Conservation (phyloP, 1,140 invertebrate species). For the Philotrypesis tridentata region DNA sequence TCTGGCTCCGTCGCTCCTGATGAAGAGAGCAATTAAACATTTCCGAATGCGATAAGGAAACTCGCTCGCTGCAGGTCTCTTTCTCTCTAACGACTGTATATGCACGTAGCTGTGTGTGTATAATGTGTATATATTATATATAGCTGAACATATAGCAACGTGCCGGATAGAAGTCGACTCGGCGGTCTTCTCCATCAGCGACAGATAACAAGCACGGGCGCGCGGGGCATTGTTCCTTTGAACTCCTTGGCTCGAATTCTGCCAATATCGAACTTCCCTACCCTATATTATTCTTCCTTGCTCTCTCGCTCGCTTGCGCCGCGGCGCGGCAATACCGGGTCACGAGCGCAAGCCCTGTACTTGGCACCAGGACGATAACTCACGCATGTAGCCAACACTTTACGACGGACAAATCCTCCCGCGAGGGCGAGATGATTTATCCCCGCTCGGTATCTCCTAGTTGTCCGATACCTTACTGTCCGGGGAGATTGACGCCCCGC, state of each 20-base stretch:
- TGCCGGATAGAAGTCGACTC: background rate
- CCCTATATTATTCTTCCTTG: background rate
- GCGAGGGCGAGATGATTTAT: conserved; percentile 53
- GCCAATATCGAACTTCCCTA: conserved; percentile 58
- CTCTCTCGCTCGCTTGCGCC: conserved; percentile 5
- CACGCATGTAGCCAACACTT: conserved; percentile 57
- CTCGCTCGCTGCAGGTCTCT: background rate
- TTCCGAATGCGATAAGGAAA: conserved; percentile 45
- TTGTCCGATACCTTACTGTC: conserved; percentile 46
- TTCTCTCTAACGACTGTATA: background rate
- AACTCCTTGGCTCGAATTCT: conserved; percentile 48
- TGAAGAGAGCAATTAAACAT: conserved; percentile 49
- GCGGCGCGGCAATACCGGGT: conserved; percentile 57
- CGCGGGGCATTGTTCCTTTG: conserved; percentile 19
- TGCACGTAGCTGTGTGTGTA: too few species aligned
- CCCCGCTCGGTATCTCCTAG: conserved; percentile 56
- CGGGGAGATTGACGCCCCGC: too few species aligned
- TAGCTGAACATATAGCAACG: too few species aligned
- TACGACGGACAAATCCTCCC: conserved; percentile 35
- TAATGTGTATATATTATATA: background rate
- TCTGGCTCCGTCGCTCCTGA: conserved; percentile 7
- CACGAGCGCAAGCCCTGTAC: conserved; percentile 56
- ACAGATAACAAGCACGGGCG: conserved; percentile 12
- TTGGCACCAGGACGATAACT: conserved; percentile 64
- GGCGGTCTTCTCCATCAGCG: conserved; percentile 18